Evolutionary conservation across 2,888 invertebrate genomes (phyloP).

Genomic region (Drosophila macrospina): DNA sequence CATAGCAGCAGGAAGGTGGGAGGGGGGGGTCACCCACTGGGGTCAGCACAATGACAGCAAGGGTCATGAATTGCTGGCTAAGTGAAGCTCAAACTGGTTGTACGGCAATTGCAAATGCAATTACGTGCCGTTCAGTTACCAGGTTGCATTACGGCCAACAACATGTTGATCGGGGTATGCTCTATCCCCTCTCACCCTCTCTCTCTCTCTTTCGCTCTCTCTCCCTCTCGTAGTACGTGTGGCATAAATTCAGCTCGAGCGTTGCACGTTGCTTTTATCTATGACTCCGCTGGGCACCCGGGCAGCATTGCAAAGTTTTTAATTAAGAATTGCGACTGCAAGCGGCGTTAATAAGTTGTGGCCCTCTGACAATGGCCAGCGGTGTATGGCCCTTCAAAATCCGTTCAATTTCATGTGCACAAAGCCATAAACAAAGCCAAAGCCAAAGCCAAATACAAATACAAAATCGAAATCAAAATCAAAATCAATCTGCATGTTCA

Average conservation of each 20-base stretch:
- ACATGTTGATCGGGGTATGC: slow-evolving; percentile 53
- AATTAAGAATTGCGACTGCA: slow-evolving; percentile 61
- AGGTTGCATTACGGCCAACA: slow-evolving; percentile 59
- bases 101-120: slow-evolving; percentile 45
- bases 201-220: background rate
- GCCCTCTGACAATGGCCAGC: slow-evolving; percentile 17
- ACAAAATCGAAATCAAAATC: slow-evolving; percentile 30
- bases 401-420: slow-evolving; percentile 11
- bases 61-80: slow-evolving; percentile 8
- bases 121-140: slow-evolving; percentile 65
- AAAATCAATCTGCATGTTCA: slow-evolving; percentile 73
- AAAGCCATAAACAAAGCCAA: slow-evolving; percentile 8
- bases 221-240: slow-evolving; percentile 3
- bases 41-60: background rate
- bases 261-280: slow-evolving; percentile 42
- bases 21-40: background rate
- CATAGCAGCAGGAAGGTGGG: background rate
- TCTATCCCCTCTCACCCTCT: background rate
- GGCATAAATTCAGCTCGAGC: slow-evolving; percentile 43
- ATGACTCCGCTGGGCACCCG: slow-evolving; percentile 37
- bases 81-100: slow-evolving; percentile 42
- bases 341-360: slow-evolving; percentile 29
- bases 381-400: background rate
- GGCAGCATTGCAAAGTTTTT: slow-evolving; percentile 55
- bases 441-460: slow-evolving; percentile 11